Conservation (phyloP, 2,113 vertebrate species). For the Anarrhichthys ocellatus region DNA sequence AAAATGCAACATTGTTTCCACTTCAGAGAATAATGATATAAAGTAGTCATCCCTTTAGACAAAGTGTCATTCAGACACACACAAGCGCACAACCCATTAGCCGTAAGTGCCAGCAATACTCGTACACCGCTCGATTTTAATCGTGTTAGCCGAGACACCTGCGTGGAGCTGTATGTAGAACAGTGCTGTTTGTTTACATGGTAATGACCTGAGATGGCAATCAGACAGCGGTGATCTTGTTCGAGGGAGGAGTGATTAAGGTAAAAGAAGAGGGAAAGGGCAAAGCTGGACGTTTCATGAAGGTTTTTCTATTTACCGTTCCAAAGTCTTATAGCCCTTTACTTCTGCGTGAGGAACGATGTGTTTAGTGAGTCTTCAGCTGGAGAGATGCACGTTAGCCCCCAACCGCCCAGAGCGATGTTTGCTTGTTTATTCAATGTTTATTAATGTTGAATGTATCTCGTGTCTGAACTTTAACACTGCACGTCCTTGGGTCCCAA, state of each 20-base stretch:
- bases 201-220: slow-evolving; percentile 41
- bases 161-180: slow-evolving; percentile 7
- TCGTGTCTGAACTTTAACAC: too few species aligned
- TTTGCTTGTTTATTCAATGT: too few species aligned
- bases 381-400: not conserved
- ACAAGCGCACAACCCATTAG: slow-evolving; percentile 1
- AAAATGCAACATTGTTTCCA: not conserved
- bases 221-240: slow-evolving; percentile 22
- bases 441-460: too few species aligned
- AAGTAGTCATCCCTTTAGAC: slow-evolving; percentile 1
- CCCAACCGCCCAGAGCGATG: too few species aligned
- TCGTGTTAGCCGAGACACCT: slow-evolving; percentile 36
- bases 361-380: not conserved
- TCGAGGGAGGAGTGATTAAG: slow-evolving; percentile 8
- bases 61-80: not conserved
- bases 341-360: not conserved
- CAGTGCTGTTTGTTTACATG: slow-evolving; percentile 33
- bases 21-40: not conserved
- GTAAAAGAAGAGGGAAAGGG: not conserved
- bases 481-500: not conserved
- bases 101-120: slow-evolving; percentile 29
- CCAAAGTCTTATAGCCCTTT: not conserved
- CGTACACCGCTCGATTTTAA: slow-evolving; percentile 23
- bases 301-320: not conserved
- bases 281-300: not conserved